Evolutionary conservation across 2,113 vertebrate species (phyloP).

Genomic region (Platichthys stellatus): DNA sequence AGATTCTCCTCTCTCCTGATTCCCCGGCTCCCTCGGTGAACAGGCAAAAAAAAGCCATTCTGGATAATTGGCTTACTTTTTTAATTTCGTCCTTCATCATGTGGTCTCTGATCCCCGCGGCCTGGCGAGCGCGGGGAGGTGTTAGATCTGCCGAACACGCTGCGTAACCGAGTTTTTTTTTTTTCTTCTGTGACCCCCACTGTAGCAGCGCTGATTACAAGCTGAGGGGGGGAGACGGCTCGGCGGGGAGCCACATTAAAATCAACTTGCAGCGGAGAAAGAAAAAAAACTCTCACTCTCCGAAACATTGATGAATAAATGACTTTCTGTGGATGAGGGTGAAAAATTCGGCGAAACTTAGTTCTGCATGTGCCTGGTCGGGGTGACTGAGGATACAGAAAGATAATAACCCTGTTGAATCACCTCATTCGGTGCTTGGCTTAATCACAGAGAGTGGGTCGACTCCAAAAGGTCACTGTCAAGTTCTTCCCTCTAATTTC

Average conservation of each 20-base stretch:
- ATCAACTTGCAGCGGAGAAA: constrained; percentile 43
- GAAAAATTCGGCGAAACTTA: constrained; percentile 15
- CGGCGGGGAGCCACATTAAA: constrained; percentile 58
- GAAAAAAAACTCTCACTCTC: constrained; percentile 22
- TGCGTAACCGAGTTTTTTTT: constrained; percentile 38
- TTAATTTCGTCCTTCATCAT: constrained; percentile 56
- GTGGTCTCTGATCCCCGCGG: constrained; percentile 57
- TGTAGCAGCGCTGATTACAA: constrained; percentile 58
- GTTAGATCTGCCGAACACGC: constrained; percentile 48
- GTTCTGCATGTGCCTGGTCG: constrained; percentile 1
- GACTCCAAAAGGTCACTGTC: neutral
- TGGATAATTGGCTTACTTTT: constrained; percentile 65
- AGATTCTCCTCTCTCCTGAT: constrained; percentile 32
- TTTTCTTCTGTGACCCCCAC: constrained; percentile 50
- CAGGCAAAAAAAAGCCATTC: constrained; percentile 49
- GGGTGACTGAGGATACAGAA: neutral
- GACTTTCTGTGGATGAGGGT: constrained; percentile 16
- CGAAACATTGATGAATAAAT: constrained; percentile 39
- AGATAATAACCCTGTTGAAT: no score
- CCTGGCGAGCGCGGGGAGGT: constrained; percentile 23
- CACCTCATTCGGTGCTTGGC: neutral
- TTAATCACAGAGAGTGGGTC: neutral
- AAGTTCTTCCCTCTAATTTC: neutral
- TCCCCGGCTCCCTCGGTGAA: constrained; percentile 28
- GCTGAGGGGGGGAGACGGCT: constrained; percentile 24